Conservation (phyloP, 2,888 invertebrate species). For the Mimumesa dahlbomi region DNA sequence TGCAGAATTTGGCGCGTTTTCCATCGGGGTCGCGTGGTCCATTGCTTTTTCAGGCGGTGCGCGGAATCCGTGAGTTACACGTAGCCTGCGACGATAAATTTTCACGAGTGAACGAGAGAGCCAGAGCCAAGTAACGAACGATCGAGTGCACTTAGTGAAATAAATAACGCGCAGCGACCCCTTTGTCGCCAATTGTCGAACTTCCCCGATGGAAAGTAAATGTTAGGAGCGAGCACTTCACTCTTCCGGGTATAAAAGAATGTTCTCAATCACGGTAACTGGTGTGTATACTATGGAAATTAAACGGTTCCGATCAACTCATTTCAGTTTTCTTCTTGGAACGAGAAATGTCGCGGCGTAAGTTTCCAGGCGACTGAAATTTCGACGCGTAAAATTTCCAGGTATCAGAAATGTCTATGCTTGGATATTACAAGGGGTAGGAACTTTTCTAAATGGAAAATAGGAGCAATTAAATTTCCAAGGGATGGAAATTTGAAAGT, state of each 20-base stretch:
- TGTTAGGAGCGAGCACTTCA: conserved; percentile 57
- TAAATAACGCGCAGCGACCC: conserved; percentile 75
- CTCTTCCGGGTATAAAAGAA: conserved; percentile 45
- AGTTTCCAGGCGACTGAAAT: too few relatives aligned
- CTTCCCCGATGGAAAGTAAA: conserved; percentile 68
- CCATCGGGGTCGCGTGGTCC: conserved; percentile 49
- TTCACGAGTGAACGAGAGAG: conserved; percentile 64
- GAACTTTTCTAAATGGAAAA: too few relatives aligned
- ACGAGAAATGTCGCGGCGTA: too few relatives aligned
- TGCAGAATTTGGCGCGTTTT: conserved; percentile 57
- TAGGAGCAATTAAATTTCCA: too few relatives aligned
- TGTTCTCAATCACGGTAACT: conserved; percentile 62
- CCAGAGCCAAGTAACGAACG: conserved; percentile 71
- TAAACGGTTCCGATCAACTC: too few relatives aligned
- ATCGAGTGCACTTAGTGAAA: conserved; percentile 77
- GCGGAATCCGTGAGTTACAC: conserved; percentile 52
- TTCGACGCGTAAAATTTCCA: too few relatives aligned
- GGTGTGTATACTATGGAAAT: conserved; percentile 44
- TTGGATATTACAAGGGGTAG: too few relatives aligned
- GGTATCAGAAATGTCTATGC: too few relatives aligned
- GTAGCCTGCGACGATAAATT: conserved; percentile 65
- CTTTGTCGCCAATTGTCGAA: conserved; percentile 78
- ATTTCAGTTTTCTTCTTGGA: too few relatives aligned
- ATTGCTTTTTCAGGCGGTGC: conserved; percentile 46
- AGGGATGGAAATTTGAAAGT: too few relatives aligned